These are phyloP conservation scores for Venusia cambrica DNA, from an alignment of 2,888 invertebrate species.

Conservation along the genomic window DNA sequence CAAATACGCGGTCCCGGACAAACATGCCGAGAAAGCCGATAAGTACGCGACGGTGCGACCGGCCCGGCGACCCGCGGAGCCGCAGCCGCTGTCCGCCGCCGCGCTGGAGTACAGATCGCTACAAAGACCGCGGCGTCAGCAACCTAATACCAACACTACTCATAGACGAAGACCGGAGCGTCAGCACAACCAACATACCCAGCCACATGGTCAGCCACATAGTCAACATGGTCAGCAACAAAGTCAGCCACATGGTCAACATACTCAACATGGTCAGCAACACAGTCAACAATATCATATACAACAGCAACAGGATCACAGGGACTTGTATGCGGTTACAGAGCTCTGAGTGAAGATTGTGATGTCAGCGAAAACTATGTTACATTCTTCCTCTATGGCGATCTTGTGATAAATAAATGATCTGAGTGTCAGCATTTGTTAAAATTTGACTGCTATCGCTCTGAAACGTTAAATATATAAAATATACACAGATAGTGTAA, in stretches of 20 bases:
- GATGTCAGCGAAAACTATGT: no score
- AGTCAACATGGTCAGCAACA: conserved; percentile 6
- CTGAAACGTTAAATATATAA: no score
- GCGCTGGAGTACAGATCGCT: conserved; percentile 82
- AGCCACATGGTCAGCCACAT: conserved; percentile 29
- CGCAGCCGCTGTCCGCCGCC: conserved; percentile 78
- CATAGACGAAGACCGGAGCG: conserved; percentile 36
- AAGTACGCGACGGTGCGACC: conserved; percentile 73
- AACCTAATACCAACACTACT: conserved; percentile 33
- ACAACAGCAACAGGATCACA: conserved; percentile 55
- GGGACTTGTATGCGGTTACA: conserved; percentile 88
- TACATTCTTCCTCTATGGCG: no score
- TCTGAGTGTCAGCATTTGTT: no score
- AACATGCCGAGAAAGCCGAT: conserved; percentile 35
- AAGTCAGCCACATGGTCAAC: conserved; percentile 34
- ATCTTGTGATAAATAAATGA: no score
- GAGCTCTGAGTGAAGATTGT: no score
- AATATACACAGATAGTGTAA: no score
- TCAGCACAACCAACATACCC: conserved; percentile 11
- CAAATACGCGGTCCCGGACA: conserved; percentile 29
- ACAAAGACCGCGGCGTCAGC: conserved; percentile 70
- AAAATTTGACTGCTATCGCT: no score
- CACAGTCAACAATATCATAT: no score
- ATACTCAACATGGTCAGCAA: conserved; percentile 42
- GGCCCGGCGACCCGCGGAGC: conserved; percentile 53